These are phyloP conservation scores for Falco biarmicus DNA, from an alignment of 2,797 vertebrate genomes.

Conservation along the genomic window DNA sequence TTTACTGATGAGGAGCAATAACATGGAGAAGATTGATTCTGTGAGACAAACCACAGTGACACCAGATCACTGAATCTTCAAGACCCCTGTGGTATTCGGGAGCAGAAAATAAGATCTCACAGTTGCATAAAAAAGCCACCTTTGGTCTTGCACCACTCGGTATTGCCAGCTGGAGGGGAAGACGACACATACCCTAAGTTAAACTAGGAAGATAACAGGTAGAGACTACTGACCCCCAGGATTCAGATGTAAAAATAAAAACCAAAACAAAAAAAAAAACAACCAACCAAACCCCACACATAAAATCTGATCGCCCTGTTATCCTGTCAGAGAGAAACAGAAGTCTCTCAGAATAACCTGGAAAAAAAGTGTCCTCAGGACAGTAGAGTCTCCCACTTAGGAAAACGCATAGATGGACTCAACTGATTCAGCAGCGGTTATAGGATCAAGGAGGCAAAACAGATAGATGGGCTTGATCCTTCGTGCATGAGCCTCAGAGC, in stretches of 20 bases:
- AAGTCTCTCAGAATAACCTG: neutral
- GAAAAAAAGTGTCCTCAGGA: neutral
- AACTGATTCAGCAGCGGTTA: neutral
- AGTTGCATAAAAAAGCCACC: neutral
- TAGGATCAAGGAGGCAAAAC: neutral
- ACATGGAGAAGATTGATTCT: neutral
- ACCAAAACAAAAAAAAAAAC: neutral
- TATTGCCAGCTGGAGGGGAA: neutral
- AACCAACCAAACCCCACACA: too few relatives aligned
- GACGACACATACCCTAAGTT: neutral
- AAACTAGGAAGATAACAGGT: neutral
- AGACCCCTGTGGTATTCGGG: neutral
- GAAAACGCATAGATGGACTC: neutral
- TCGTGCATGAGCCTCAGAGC: neutral
- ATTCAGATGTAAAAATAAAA: neutral
- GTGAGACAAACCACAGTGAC: neutral
- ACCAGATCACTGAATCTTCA: neutral
- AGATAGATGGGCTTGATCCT: neutral
- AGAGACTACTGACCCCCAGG: neutral
- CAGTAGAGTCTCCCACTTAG: neutral
- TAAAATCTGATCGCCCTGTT: neutral
- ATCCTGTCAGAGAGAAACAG: neutral
- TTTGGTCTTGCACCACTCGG: neutral
- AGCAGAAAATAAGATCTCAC: neutral
- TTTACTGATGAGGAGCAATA: neutral